Evolutionary conservation across 2,113 vertebrate genomes (phyloP).

Genomic region (Sphaerodactylus townsendi): DNA sequence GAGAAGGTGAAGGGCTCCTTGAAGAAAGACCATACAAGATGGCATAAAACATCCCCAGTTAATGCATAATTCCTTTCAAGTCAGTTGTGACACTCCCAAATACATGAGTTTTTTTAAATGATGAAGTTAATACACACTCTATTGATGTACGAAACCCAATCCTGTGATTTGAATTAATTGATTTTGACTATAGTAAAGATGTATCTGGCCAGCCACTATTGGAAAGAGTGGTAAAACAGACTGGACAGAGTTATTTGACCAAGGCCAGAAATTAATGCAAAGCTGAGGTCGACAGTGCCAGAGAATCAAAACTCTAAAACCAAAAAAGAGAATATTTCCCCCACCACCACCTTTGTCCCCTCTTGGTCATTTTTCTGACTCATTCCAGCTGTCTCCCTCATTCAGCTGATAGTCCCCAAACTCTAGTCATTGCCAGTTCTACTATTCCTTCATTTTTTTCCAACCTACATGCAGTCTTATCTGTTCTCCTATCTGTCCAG

Average conservation of each 20-base stretch:
- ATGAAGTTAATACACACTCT: constrained; percentile 37
- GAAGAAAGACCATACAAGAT: neutral
- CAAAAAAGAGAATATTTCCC: neutral
- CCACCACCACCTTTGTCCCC: neutral
- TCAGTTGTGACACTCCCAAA: neutral
- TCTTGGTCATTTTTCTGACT: neutral
- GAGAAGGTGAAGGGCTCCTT: neutral
- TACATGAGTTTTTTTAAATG: neutral
- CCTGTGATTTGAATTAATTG: constrained; percentile 10
- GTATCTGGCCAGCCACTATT: neutral
- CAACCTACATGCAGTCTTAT: neutral
- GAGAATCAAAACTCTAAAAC: neutral
- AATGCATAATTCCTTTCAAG: neutral
- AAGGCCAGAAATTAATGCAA: neutral
- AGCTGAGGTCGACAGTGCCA: neutral
- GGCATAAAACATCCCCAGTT: neutral
- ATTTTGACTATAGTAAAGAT: neutral
- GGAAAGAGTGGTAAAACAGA: neutral
- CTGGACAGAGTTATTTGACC: neutral
- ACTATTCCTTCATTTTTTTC: neutral
- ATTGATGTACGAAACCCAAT: constrained; percentile 7
- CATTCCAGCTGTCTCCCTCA: neutral
- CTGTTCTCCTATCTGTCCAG: neutral
- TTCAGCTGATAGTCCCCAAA: neutral
- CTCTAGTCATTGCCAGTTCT: neutral